phyloP scores from a whole-genome alignment of 2,888 invertebrate species.

The Agapetus fuscipes region DNA sequence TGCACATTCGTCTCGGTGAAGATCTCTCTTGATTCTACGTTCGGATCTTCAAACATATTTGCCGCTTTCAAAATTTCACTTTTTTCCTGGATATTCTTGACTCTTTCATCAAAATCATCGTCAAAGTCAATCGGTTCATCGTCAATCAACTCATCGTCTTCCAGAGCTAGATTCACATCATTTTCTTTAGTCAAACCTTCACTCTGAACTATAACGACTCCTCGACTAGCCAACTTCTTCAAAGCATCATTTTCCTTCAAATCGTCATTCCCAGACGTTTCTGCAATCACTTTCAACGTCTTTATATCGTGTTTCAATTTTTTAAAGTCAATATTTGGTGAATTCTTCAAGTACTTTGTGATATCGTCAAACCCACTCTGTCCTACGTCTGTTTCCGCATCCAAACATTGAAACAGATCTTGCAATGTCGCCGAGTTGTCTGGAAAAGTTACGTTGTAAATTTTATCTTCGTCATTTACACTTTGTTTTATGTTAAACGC shows the following conservation, averaged over 20 bases:
- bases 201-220: slow-evolving; percentile 6
- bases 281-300: slow-evolving; percentile 7
- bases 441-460: slow-evolving; percentile 9
- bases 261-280: slow-evolving; percentile 1
- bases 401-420: slow-evolving; percentile 12
- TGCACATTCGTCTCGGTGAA: slow-evolving; percentile 8
- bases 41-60: slow-evolving; percentile 1
- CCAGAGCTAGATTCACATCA: not conserved
- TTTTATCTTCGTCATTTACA: not conserved
- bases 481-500: not conserved
- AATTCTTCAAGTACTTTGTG: slow-evolving; percentile 12
- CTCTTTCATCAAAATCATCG: not conserved
- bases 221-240: slow-evolving; percentile 8
- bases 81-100: not conserved
- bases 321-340: slow-evolving; percentile 11
- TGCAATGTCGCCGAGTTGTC: slow-evolving; percentile 5
- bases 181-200: not conserved
- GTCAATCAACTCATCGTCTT: not conserved
- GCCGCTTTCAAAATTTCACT: not conserved
- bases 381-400: slow-evolving; percentile 2
- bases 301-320: slow-evolving; percentile 19
- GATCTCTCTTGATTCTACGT: slow-evolving; percentile 13
- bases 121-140: not conserved
- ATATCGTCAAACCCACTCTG: slow-evolving; percentile 14
- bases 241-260: slow-evolving; percentile 3